phyloP scores from a whole-genome alignment of 2,888 invertebrate genomes.

The Cylloceria caligata region DNA sequence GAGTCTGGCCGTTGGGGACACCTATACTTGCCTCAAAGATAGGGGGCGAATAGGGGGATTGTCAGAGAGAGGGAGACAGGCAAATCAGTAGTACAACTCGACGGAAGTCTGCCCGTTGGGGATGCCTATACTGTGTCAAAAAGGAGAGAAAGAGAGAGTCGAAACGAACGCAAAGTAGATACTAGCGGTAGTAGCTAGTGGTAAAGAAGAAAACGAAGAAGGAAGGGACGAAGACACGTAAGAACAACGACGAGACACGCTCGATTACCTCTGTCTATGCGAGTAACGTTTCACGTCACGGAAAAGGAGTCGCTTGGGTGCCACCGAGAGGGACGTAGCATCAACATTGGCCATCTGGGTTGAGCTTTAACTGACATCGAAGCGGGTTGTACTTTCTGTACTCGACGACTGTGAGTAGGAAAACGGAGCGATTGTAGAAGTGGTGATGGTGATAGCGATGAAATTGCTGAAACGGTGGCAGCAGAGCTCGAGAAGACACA shows the following conservation, averaged over 20 bases:
- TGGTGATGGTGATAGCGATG: conserved; percentile 27
- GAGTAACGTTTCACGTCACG: conserved; percentile 45
- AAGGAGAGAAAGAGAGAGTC: neutral
- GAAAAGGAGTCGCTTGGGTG: conserved; percentile 46
- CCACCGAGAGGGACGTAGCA: conserved; percentile 9
- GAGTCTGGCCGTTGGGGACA: neutral
- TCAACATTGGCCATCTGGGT: conserved; percentile 51
- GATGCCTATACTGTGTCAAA: neutral
- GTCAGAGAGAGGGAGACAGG: neutral
- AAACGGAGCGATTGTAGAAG: conserved; percentile 43
- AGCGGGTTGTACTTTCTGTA: conserved; percentile 19
- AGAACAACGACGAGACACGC: conserved; percentile 45
- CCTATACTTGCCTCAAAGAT: neutral
- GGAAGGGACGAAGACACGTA: neutral
- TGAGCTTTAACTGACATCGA: conserved; percentile 49
- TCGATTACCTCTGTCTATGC: conserved; percentile 53
- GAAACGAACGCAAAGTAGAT: conserved; percentile 34
- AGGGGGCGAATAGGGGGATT: too few relatives aligned
- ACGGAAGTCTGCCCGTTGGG: neutral
- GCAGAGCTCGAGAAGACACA: neutral
- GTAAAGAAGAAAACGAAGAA: conserved; percentile 7
- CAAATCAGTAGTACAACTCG: conserved; percentile 28
- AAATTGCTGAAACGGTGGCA: conserved; percentile 1
- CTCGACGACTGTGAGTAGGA: conserved; percentile 15
- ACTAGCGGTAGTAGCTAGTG: neutral